phyloP scores from a whole-genome alignment of 2,888 invertebrate species.

The Omphaloscelis lunosa region DNA sequence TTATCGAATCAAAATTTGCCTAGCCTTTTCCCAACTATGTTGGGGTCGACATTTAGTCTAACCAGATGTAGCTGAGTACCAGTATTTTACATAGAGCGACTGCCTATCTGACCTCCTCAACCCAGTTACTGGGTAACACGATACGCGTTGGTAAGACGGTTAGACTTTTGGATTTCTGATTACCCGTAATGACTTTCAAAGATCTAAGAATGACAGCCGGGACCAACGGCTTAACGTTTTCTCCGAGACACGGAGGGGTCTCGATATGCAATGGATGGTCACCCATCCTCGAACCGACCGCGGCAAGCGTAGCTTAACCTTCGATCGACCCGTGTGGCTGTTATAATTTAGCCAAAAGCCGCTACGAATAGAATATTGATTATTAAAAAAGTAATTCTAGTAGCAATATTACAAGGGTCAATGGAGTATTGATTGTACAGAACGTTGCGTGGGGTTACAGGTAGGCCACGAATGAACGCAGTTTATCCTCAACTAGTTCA shows the following conservation, averaged over 20 bases:
- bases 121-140: background rate
- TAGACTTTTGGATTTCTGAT: background rate
- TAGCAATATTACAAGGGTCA: slow-evolving; percentile 74
- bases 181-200: background rate
- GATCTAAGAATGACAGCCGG: background rate
- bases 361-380: background rate
- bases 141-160: background rate
- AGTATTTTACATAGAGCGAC: too few relatives aligned
- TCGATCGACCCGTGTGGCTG: background rate
- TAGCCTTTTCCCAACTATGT: too few relatives aligned
- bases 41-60: too few relatives aligned
- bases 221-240: background rate
- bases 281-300: background rate
- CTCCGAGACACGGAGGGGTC: background rate
- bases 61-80: background rate
- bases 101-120: background rate
- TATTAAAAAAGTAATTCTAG: slow-evolving; percentile 42
- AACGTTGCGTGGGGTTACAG: slow-evolving; percentile 68
- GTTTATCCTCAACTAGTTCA: slow-evolving; percentile 6
- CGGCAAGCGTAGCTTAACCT: background rate
- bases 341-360: background rate
- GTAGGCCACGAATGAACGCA: slow-evolving; percentile 19
- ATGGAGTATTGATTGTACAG: slow-evolving; percentile 76
- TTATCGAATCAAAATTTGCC: background rate
- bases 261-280: background rate